Evolutionary conservation across 2,888 invertebrate genomes (phyloP), one percentile per base, ranked within the genome.

Genomic region (Lasius platythorax): DNA sequence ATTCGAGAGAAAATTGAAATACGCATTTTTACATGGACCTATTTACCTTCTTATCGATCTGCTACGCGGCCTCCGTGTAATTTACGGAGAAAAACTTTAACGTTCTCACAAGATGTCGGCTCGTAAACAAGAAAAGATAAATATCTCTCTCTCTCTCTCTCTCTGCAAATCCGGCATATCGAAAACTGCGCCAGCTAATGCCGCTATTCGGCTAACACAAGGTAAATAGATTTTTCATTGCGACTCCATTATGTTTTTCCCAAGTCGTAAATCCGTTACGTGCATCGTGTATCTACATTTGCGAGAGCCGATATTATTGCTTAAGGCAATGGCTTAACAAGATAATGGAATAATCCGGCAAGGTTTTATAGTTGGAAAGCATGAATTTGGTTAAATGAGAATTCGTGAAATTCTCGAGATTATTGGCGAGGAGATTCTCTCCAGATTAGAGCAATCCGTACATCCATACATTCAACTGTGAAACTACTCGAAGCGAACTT

Each of bases 401-500:
- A 82, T 79, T 82, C 30, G 82, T 28, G 64, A 66, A 64, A 82
- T 82, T 82, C 79, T 28, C 40, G 12, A 53, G 76, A 82, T 82
- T 82, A 66, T 66, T 53, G 43, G 64, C 12, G 79, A 40, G 33
- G 23, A 43, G 40, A 64, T 79, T 61, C 61, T 50, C 73, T 46
- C 46, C 50, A 73, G 79, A 81, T 81, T 81, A 61, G 61, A 81
- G 50, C 46, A 46, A 43, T 12, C 73, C 50, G 37, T 50, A 33
- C 12, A 46, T 37, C 46, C 58, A 46, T 28, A n/a, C n/a, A 72
- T 81, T 72, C 79, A 73, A 28, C 28, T 46, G 61, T 23, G 61
- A 37, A 72, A 79, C 72, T 72, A 61, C 72, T 72, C 37, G 18
- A 46, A 18, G 46, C 73, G 9, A 81, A 81, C 46, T 81, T 81